A percentile compares a stretch with the other conserved stretches of the same genome.
Conservation (phyloP, 2,888 invertebrate species). For the Meandrusa payeni region DNA sequence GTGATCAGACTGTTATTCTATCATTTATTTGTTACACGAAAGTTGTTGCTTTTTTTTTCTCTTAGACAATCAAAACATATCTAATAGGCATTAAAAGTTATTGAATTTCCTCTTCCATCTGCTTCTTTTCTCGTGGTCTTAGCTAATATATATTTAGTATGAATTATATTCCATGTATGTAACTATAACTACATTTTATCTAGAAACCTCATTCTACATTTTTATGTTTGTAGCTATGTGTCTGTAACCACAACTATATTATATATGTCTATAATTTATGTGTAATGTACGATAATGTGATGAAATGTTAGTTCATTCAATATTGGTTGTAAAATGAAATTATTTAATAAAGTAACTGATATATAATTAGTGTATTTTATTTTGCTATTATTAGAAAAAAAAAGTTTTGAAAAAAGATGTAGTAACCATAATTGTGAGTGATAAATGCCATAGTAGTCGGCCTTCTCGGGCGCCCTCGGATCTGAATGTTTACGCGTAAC, state of each 20-base stretch:
- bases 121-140: constrained; percentile 47
- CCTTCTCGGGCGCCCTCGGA: no score
- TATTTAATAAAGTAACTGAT: constrained; percentile 73
- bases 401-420: no score
- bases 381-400: no score
- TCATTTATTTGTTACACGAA: constrained; percentile 77
- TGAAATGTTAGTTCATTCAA: constrained; percentile 73
- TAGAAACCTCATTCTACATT: constrained; percentile 48
- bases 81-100: constrained; percentile 60
- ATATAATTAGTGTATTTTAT: constrained; percentile 1
- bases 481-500: no score
- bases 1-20: constrained; percentile 79
- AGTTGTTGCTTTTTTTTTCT: constrained; percentile 69
- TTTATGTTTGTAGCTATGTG: constrained; percentile 62
- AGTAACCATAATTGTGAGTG: no score
- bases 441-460: no score
- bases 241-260: constrained; percentile 64
- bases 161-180: constrained; percentile 33
- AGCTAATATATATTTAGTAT: constrained; percentile 45
- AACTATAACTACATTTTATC: constrained; percentile 52
- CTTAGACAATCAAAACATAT: constrained; percentile 67
- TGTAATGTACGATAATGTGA: constrained; percentile 68
- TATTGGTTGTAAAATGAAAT: constrained; percentile 78
- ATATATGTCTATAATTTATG: constrained; percentile 50
- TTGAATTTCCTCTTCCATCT: constrained; percentile 46